Percentiles rank a stretch among this genome's conserved stretches.
These are phyloP conservation scores for Salpingus planirostris DNA, from an alignment of 2,888 invertebrate genomes.

Conservation along the genomic window DNA sequence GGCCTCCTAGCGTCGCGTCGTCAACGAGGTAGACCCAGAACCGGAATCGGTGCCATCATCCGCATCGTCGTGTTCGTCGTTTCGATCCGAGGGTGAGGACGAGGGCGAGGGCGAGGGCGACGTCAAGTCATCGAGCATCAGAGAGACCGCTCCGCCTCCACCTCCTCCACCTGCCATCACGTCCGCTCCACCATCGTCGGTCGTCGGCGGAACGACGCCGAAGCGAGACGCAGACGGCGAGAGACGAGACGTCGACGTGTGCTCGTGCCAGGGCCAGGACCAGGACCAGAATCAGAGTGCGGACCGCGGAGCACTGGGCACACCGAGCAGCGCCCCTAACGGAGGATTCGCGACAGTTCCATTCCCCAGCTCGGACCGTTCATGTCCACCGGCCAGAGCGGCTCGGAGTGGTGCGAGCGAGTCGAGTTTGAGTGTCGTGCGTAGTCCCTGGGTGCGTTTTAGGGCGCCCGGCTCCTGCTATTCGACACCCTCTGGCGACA, in stretches of 20 bases:
- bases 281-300: constrained; percentile 1
- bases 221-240: no score
- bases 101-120: no score
- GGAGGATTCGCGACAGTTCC: constrained; percentile 24
- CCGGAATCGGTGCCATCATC: background rate
- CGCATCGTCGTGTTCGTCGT: no score
- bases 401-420: constrained; percentile 38
- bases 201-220: no score
- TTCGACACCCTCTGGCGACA: constrained; percentile 34
- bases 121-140: no score
- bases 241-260: no score
- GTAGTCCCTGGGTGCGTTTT: constrained; percentile 40
- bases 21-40: background rate
- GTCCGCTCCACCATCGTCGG: no score
- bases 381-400: constrained; percentile 38
- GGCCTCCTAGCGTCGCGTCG: constrained; percentile 8
- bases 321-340: constrained; percentile 27
- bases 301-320: constrained; percentile 10
- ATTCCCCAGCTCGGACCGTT: constrained; percentile 31
- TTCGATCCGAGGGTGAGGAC: no score
- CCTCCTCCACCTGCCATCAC: no score
- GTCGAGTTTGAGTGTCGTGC: constrained; percentile 37
- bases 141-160: no score
- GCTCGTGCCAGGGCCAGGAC: no score
- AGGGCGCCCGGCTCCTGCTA: constrained; percentile 35